phyloP scores from a whole-genome alignment of 2,797 vertebrate species.

The Oryzias sinensis region DNA sequence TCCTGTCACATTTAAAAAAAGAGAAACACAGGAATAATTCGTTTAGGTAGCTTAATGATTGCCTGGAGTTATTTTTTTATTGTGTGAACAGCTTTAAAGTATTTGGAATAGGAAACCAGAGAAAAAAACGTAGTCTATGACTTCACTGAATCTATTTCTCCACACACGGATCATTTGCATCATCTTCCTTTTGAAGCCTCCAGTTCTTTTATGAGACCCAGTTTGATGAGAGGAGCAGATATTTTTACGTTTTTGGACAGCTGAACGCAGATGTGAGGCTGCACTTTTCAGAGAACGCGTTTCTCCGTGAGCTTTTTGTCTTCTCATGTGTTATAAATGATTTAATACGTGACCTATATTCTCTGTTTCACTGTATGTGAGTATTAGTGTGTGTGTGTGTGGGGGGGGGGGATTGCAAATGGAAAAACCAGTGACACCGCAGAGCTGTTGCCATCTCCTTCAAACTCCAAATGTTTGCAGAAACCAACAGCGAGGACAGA shows the following conservation, averaged over 20 bases:
- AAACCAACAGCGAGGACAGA: conserved; percentile 17
- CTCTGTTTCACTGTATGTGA: conserved; percentile 27
- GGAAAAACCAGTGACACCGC: conserved; percentile 44
- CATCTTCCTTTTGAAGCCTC: too few species aligned
- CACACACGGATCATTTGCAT: too few species aligned
- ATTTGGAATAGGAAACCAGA: too few species aligned
- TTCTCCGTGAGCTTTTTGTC: conserved; percentile 38
- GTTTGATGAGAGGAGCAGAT: conserved; percentile 3
- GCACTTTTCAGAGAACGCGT: conserved; percentile 12
- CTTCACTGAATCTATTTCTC: too few species aligned
- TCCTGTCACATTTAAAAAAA: too few species aligned
- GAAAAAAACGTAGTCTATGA: too few species aligned
- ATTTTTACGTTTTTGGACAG: neutral
- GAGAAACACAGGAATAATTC: too few species aligned
- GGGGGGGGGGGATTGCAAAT: conserved; percentile 34
- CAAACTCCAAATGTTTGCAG: conserved; percentile 9
- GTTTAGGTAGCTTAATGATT: too few species aligned
- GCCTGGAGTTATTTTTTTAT: too few species aligned
- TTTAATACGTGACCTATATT: conserved; percentile 65
- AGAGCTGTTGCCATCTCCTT: conserved; percentile 25
- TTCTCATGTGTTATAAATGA: conserved; percentile 56
- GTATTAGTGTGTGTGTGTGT: conserved; percentile 14
- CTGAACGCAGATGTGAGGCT: neutral
- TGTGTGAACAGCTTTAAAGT: too few species aligned
- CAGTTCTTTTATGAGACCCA: neutral